A percentile compares a stretch with the other conserved stretches of the same genome.
phyloP scores from a whole-genome alignment of 2,113 vertebrate species.

The Ciconia stormi region DNA sequence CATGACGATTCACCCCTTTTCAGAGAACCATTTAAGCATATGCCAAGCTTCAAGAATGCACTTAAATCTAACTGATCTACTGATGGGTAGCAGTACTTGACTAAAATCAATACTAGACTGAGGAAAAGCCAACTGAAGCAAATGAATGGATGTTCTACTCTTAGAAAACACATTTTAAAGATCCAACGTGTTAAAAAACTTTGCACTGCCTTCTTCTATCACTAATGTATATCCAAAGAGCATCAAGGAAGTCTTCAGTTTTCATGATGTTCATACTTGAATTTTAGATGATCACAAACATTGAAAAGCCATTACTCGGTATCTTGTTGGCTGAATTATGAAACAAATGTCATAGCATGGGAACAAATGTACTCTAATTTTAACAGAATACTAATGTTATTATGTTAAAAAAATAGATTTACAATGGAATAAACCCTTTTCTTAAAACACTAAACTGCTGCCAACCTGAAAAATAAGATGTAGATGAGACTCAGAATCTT shows the following conservation, averaged over 20 bases:
- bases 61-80: not conserved
- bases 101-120: not conserved
- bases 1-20: not conserved
- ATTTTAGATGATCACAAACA: not conserved
- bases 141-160: not conserved
- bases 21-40: not conserved
- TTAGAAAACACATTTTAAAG: not conserved
- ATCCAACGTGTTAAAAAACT: not conserved
- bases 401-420: not conserved
- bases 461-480: not conserved
- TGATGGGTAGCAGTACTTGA: not conserved
- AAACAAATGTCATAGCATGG: not conserved
- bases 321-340: not conserved
- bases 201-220: not conserved
- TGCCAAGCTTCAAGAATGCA: not conserved
- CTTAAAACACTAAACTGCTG: not conserved
- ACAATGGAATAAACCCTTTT: not conserved
- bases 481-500: not conserved
- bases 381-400: not conserved
- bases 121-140: not conserved
- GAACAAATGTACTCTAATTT: not conserved
- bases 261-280: not conserved
- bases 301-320: not conserved
- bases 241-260: not conserved
- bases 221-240: not conserved